phyloP scores from a whole-genome alignment of 2,888 invertebrate genomes.

The Falcaria lacertinaria region DNA sequence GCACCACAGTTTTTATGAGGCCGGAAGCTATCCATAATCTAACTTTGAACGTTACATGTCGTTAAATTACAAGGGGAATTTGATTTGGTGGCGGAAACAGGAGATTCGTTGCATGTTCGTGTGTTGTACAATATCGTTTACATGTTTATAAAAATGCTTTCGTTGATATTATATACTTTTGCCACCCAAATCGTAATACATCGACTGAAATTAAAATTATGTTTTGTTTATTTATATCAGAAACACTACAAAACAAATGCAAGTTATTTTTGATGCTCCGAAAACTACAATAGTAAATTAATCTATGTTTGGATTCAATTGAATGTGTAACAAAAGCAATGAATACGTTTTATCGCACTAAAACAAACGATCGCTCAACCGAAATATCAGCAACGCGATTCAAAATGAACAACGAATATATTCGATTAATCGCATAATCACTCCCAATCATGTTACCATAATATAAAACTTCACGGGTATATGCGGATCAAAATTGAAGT shows the following conservation, averaged over 20 bases:
- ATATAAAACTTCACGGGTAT: conserved; percentile 3
- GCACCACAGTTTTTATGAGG: neutral
- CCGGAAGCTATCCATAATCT: neutral
- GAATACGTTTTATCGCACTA: too few species aligned
- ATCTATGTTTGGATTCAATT: too few species aligned
- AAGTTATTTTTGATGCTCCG: too few species aligned
- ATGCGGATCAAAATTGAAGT: conserved; percentile 12
- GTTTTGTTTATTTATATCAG: too few species aligned
- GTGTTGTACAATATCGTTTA: too few species aligned
- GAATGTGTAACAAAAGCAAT: too few species aligned
- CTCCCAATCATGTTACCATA: neutral
- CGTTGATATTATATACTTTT: too few species aligned
- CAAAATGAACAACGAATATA: neutral
- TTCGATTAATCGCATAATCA: neutral
- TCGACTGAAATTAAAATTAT: too few species aligned
- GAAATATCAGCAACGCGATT: neutral
- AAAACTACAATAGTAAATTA: too few species aligned
- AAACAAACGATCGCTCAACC: neutral
- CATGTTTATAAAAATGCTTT: too few species aligned
- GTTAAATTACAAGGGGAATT: neutral
- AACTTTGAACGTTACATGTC: neutral
- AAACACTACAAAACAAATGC: too few species aligned
- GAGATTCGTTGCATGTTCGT: neutral
- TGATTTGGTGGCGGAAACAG: neutral
- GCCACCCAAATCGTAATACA: too few species aligned